Evolutionary conservation across 2,888 invertebrate species (phyloP).

Genomic region (Thymelicus sylvestris): DNA sequence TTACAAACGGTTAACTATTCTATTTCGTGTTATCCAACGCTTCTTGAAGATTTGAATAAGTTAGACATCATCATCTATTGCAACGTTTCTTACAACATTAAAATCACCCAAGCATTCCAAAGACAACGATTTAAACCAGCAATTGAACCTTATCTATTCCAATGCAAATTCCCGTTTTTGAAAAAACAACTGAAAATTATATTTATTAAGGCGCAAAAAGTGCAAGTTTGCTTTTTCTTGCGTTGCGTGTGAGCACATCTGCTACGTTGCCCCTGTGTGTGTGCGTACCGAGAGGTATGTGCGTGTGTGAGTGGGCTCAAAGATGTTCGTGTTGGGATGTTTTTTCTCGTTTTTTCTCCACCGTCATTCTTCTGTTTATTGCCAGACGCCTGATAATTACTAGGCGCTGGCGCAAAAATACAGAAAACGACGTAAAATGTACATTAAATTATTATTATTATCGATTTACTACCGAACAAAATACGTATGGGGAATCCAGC

Average conservation of each 20-base stretch:
- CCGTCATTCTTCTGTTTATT: constrained; percentile 57
- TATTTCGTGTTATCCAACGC: too few relatives aligned
- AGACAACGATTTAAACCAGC: neutral
- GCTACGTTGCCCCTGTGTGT: constrained; percentile 62
- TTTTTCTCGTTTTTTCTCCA: constrained; percentile 56
- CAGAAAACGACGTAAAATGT: constrained; percentile 17
- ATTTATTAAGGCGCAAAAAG: constrained; percentile 22
- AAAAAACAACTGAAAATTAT: constrained; percentile 7
- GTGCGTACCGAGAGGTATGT: constrained; percentile 60
- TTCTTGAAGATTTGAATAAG: too few relatives aligned
- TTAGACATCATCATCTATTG: too few relatives aligned
- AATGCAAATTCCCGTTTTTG: neutral
- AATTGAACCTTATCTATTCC: neutral
- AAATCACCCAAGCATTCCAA: too few relatives aligned
- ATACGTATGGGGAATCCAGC: too few relatives aligned
- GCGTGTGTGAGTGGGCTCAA: constrained; percentile 55
- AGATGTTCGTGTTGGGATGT: constrained; percentile 57
- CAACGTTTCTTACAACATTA: too few relatives aligned
- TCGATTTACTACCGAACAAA: neutral
- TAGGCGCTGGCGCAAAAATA: constrained; percentile 2
- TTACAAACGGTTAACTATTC: too few relatives aligned
- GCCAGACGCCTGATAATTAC: constrained; percentile 43
- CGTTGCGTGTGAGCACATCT: constrained; percentile 78
- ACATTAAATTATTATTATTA: constrained; percentile 42
- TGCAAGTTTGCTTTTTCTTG: constrained; percentile 60